Base-by-base conservation (phyloP, 2,888 invertebrate species). In the Caenorhabditis parvicauda region DNA sequence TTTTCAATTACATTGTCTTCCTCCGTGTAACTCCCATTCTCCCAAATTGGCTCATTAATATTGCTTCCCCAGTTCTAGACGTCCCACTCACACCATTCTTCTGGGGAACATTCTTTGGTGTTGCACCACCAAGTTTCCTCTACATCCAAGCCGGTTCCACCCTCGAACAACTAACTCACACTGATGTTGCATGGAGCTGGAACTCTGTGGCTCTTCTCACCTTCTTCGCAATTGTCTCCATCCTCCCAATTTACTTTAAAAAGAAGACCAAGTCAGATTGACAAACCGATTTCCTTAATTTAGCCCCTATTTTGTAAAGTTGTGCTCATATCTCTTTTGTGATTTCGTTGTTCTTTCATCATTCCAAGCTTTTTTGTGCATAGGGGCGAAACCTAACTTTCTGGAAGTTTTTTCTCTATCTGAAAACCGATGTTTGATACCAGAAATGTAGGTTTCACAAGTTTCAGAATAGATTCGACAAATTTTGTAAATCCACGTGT, bases 41-140 rank as follows among this genome's bases (percentile, higher is more conserved):
- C 76, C 98, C 98, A 6, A 98, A 99, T 83, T 98, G 98, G 98
- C 95, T 98, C 83, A 95, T 95, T 70, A 95, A 95, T 84, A 87
- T 98, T 81, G 89, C 91, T 0, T 91, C 95, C 64, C 98, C 98
- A 38, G 90, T 99, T 35, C 90, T 98, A 76, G 92, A 93, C 74
- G 95, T 99, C 35, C 94, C 95, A 1, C 83, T 96, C 61, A 81
- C 87, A 66, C 91, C 92, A 59, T 98, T 99, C 84, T 91, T 91
- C 66, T 81, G 92, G 56, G 98, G 98, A 66, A 98, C 98, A 59
- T 95, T 98, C 83, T 86, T 96, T 66, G 91, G 94, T 67, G 94
- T 94, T 12, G 93, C 91, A 0, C 95, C 96, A 43, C 96, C 96
- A 3, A 94, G 95, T 0, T 90, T 98, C 82, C 88, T 98, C 25